A percentile compares a stretch with the other conserved stretches of the same genome.
Evolutionary conservation across 1,140 invertebrate species (phyloP).

Genomic region (Cheumatopsyche charites): DNA sequence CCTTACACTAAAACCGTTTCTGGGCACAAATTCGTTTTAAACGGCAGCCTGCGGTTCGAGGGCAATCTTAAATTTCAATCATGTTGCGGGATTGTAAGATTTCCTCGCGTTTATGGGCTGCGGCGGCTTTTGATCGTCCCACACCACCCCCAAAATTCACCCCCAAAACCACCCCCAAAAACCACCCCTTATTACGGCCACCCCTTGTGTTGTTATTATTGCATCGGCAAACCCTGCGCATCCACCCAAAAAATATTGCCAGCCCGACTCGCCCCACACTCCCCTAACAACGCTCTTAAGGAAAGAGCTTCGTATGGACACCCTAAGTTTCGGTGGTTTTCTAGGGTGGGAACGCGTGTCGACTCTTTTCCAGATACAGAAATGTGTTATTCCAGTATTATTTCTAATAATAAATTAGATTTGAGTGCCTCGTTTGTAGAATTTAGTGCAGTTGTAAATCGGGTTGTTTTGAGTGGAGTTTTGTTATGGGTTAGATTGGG

Average conservation of each 20-base stretch:
- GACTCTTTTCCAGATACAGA: too few species aligned
- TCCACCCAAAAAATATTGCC: constrained; percentile 46
- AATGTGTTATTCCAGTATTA: too few species aligned
- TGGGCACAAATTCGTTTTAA: constrained; percentile 30
- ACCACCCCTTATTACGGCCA: constrained; percentile 41
- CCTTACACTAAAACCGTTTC: constrained; percentile 31
- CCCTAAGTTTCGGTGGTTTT: background rate
- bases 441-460: too few species aligned
- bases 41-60: constrained; percentile 7
- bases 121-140: constrained; percentile 38
- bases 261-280: background rate
- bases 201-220: constrained; percentile 42
- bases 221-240: constrained; percentile 46
- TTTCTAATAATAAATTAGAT: too few species aligned
- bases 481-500: too few species aligned
- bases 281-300: background rate
- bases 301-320: background rate
- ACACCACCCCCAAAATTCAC: background rate
- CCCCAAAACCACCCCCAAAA: too few species aligned
- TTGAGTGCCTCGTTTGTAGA: too few species aligned
- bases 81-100: constrained; percentile 46
- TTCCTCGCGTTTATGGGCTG: constrained; percentile 41
- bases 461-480: too few species aligned
- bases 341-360: too few species aligned
- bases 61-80: constrained; percentile 48